Conservation (phyloP, 2,888 invertebrate genomes). For the Aricia artaxerxes region DNA sequence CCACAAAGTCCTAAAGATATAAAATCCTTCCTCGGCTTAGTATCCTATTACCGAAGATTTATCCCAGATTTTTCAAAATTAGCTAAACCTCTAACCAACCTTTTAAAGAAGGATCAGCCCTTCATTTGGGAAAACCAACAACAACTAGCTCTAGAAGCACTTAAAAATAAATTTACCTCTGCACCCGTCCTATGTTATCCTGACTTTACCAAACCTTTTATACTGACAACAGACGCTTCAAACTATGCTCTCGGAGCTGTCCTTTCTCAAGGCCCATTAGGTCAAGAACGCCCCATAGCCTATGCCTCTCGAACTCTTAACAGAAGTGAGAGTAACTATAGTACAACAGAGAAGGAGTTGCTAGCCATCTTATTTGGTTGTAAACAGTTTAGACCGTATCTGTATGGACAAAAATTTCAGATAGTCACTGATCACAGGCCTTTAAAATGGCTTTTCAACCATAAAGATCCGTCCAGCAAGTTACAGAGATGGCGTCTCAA, state of each 20-base stretch:
- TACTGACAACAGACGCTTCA: no score
- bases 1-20: constrained; percentile 38
- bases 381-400: neutral
- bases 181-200: constrained; percentile 45
- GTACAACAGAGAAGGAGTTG: constrained; percentile 19
- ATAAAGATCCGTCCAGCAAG: no score
- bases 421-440: no score
- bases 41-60: neutral
- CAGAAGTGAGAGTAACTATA: constrained; percentile 28
- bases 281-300: no score
- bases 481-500: constrained; percentile 36
- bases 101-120: neutral
- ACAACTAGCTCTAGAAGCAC: neutral
- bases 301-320: constrained; percentile 33
- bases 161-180: constrained; percentile 37
- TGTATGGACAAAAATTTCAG: no score
- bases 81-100: neutral
- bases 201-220: no score
- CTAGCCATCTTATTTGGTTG: neutral
- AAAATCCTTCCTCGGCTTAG: constrained; percentile 33
- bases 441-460: no score
- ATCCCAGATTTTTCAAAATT: constrained; percentile 3
- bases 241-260: no score
- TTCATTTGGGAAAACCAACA: constrained; percentile 7
- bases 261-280: no score